These are phyloP conservation scores for Microplitis deprimator DNA, from an alignment of 2,888 invertebrate species.

Conservation along the genomic window DNA sequence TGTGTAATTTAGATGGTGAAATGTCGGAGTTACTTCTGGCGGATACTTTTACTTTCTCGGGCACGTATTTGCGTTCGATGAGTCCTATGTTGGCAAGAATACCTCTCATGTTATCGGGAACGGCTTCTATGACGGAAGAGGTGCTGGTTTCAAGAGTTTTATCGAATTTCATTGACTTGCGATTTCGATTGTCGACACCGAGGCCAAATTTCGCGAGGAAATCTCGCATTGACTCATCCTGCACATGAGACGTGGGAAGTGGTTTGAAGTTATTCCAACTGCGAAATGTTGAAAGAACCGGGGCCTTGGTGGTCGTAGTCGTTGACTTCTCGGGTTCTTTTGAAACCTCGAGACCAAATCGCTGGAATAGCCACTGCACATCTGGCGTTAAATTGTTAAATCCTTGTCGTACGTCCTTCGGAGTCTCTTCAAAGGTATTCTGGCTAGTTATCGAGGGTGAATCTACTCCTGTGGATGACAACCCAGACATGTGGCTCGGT, in stretches of 20 bases:
- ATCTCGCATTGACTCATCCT: constrained; percentile 69
- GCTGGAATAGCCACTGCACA: constrained; percentile 64
- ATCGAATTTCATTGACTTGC: constrained; percentile 59
- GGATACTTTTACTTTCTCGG: constrained; percentile 12
- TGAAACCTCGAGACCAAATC: constrained; percentile 63
- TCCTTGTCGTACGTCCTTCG: constrained; percentile 57
- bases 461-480: constrained; percentile 43
- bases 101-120: constrained; percentile 67
- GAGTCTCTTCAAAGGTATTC: constrained; percentile 58
- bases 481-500: constrained; percentile 38
- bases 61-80: constrained; percentile 48
- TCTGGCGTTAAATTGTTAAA: constrained; percentile 66
- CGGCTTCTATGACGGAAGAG: constrained; percentile 61
- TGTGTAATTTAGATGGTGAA: constrained; percentile 56
- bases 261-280: constrained; percentile 71
- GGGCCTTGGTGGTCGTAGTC: constrained; percentile 52
- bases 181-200: constrained; percentile 57
- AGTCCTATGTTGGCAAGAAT: constrained; percentile 70
- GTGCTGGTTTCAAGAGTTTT: constrained; percentile 17
- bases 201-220: constrained; percentile 71
- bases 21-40: constrained; percentile 26
- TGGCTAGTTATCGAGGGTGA: constrained; percentile 53
- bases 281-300: constrained; percentile 40
- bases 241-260: constrained; percentile 65
- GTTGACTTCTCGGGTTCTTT: constrained; percentile 5